Conservation (phyloP, 2,888 invertebrate species). For the Athalia circularis region DNA sequence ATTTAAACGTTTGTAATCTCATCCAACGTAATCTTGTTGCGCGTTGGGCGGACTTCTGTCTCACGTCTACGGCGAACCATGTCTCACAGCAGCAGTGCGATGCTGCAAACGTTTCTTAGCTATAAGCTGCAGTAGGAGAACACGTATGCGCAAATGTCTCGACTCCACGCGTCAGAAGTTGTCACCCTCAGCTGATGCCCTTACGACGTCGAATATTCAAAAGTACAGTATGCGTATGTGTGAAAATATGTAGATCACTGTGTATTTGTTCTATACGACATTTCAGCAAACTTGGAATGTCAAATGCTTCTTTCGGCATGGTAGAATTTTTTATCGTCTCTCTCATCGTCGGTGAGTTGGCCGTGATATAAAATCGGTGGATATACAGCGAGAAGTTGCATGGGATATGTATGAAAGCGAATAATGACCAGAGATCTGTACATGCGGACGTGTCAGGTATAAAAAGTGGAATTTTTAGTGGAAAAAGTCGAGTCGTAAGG, state of each 20-base stretch:
- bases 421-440: slow-evolving; percentile 5
- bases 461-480: neutral
- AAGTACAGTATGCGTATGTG: slow-evolving; percentile 2
- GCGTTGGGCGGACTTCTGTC: slow-evolving; percentile 39
- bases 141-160: neutral
- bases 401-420: neutral
- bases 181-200: slow-evolving; percentile 22
- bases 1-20: slow-evolving; percentile 46
- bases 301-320: too few relatives aligned
- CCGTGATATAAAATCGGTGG: neutral
- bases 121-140: slow-evolving; percentile 21
- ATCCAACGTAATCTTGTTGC: slow-evolving; percentile 44
- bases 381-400: neutral
- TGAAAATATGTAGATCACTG: neutral
- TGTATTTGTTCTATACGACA: too few relatives aligned
- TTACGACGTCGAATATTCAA: neutral
- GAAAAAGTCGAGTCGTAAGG: neutral
- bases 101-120: slow-evolving; percentile 4
- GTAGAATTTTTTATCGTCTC: too few relatives aligned
- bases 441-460: slow-evolving; percentile 1
- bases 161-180: neutral
- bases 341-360: too few relatives aligned
- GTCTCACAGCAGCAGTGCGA: slow-evolving; percentile 19
- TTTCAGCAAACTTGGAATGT: too few relatives aligned
- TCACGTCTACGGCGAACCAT: slow-evolving; percentile 29